Base-by-base conservation (phyloP, 2,113 vertebrate genomes). In the Butorides virescens region DNA sequence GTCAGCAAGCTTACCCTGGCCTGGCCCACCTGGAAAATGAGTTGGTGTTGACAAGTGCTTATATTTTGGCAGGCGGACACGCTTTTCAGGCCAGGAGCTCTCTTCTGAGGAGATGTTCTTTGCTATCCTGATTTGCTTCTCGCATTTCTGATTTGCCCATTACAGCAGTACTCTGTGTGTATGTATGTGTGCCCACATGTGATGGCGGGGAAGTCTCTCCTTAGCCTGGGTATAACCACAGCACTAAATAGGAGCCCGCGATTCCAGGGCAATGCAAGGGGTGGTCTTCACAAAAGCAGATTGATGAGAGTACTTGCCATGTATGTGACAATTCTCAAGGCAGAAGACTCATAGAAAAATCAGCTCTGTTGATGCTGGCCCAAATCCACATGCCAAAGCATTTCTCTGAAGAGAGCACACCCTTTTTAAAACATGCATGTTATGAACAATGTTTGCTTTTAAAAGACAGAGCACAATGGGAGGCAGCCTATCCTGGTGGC, bases 291-390 rank as follows among this genome's bases (percentile, higher is more conserved):
- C 12, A 46, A 68, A 16, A 90, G 39, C 87, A 75, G 58, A 81
- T 4, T 85, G 87, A 25, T 4, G 15, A 52, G 32, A 47, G 49
- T n/a, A 26, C 73, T 89, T 87, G 70, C 71, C 34, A 15, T 37
- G 20, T 65, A 34, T 79, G 49, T 76, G 58, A 93, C 73, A 85
- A 47, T 72, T 72, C 77, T 49, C 44, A 37, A 76, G 46, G 71
- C 92, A 80, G 62, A 79, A 95, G 66, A 58, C 59, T 92, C 71
- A 36, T 46, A 55, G 63, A 50, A 88, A 91, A 76, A 83, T 86
- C 55, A 90, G 61, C 68, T 92, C 55, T 93, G 90, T 76, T 95
- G 92, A 88, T 93, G 53, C 95, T 95, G 95, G 92, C 81, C 55
- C 53, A 66, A 86, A 93, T 90, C 90, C 95, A 95, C 1, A 1